A percentile compares a stretch with the other conserved stretches of the same genome.
phyloP scores from a whole-genome alignment of 2,113 vertebrate genomes.

The Entomyzon cyanotis region DNA sequence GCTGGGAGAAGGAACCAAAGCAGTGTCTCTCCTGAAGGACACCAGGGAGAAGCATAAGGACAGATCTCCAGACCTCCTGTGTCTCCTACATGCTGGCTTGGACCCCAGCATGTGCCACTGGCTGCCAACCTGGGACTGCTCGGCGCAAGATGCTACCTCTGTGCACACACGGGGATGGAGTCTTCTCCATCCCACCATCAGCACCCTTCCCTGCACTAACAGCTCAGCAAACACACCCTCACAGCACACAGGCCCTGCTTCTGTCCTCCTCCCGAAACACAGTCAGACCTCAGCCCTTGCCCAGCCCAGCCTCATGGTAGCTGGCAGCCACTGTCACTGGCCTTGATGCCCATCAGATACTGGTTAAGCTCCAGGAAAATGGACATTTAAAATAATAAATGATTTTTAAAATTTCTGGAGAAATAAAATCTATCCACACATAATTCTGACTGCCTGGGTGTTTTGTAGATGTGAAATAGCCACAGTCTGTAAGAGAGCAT shows the following conservation, averaged over 20 bases:
- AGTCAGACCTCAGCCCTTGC: not conserved
- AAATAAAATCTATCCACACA: not conserved
- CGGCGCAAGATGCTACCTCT: not conserved
- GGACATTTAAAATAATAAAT: not conserved
- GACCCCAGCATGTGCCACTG: not conserved
- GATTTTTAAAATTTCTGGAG: not conserved
- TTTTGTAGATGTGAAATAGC: not conserved
- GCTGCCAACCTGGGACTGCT: not conserved
- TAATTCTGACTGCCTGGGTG: not conserved
- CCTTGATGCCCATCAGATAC: not conserved
- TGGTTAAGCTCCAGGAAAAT: not conserved
- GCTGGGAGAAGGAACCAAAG: not conserved
- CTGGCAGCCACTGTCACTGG: not conserved
- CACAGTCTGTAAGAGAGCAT: not conserved
- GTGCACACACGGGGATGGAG: not conserved
- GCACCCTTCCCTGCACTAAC: not conserved
- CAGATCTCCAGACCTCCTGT: not conserved
- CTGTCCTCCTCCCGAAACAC: not conserved
- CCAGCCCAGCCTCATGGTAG: accelerated
- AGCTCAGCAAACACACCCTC: not conserved
- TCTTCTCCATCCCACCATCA: not conserved
- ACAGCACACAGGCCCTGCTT: not conserved
- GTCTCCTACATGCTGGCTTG: not conserved
- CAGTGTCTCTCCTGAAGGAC: not conserved
- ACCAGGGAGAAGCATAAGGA: not conserved